These are phyloP conservation scores for Theretra japonica DNA, from an alignment of 2,888 invertebrate species.

Conservation along the genomic window DNA sequence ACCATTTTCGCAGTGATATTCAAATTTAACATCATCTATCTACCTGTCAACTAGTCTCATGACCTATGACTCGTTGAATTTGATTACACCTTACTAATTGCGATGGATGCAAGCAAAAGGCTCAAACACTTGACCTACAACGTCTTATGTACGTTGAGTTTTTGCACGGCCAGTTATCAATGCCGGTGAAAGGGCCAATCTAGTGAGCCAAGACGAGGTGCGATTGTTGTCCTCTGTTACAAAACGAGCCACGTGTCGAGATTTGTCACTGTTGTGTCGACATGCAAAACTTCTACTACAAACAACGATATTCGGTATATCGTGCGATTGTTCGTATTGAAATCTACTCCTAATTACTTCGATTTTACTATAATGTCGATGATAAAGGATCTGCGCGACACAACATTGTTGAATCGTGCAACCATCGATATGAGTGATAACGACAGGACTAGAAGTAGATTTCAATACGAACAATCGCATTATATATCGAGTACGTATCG, in stretches of 20 bases:
- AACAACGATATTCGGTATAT: too few relatives aligned
- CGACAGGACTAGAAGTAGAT: too few relatives aligned
- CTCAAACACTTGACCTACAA: constrained; percentile 44
- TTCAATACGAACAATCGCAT: too few relatives aligned
- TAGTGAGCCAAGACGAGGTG: constrained; percentile 17
- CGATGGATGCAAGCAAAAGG: not conserved
- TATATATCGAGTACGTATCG: too few relatives aligned
- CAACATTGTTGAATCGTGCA: too few relatives aligned
- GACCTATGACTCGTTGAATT: not conserved
- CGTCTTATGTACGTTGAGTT: constrained; percentile 31
- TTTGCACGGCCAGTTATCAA: constrained; percentile 39
- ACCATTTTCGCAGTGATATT: too few relatives aligned
- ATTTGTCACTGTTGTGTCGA: not conserved
- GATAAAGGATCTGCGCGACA: too few relatives aligned
- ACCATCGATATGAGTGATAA: too few relatives aligned
- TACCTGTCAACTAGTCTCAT: not conserved
- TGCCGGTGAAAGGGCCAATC: constrained; percentile 48
- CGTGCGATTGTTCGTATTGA: too few relatives aligned
- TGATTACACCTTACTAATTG: not conserved
- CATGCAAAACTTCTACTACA: not conserved
- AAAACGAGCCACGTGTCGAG: constrained; percentile 13
- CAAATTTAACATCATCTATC: not conserved
- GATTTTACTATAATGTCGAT: too few relatives aligned
- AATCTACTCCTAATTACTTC: too few relatives aligned
- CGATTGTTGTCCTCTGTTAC: constrained; percentile 22